Conservation (phyloP, 2,888 invertebrate species). For the Thyatira batis region DNA sequence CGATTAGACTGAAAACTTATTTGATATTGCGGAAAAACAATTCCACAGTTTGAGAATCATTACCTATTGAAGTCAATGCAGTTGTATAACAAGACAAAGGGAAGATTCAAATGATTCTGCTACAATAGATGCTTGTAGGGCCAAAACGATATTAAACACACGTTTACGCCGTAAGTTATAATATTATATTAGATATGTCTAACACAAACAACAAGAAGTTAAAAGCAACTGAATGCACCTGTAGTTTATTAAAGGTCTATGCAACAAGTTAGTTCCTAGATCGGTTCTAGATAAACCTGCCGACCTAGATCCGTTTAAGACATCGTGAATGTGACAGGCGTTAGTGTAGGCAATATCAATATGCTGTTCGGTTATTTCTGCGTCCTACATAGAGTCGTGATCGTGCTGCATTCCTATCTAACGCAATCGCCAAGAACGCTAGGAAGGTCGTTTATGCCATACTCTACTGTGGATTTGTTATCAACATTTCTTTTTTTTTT, state of each 20-base stretch:
- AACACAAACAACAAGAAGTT: not conserved
- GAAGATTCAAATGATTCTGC: too few species aligned
- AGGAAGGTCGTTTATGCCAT: conserved; percentile 50
- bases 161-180: too few species aligned
- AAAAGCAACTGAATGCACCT: not conserved
- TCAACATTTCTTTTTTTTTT: not conserved
- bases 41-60: too few species aligned
- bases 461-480: conserved; percentile 20
- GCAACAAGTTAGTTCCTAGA: conserved; percentile 6
- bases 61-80: too few species aligned
- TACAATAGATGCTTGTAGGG: too few species aligned
- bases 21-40: too few species aligned
- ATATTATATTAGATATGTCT: too few species aligned
- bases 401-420: conserved; percentile 62
- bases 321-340: conserved; percentile 25
- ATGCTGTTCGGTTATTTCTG: conserved; percentile 43
- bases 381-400: conserved; percentile 62
- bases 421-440: conserved; percentile 58
- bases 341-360: conserved; percentile 34
- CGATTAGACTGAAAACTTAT: too few species aligned
- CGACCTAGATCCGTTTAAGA: conserved; percentile 37
- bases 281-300: conserved; percentile 29
- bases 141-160: too few species aligned
- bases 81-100: too few species aligned
- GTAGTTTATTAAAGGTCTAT: not conserved